Base-by-base conservation (phyloP, 2,113 vertebrate genomes). In the rat (Rattus norvegicus) region DNA sequence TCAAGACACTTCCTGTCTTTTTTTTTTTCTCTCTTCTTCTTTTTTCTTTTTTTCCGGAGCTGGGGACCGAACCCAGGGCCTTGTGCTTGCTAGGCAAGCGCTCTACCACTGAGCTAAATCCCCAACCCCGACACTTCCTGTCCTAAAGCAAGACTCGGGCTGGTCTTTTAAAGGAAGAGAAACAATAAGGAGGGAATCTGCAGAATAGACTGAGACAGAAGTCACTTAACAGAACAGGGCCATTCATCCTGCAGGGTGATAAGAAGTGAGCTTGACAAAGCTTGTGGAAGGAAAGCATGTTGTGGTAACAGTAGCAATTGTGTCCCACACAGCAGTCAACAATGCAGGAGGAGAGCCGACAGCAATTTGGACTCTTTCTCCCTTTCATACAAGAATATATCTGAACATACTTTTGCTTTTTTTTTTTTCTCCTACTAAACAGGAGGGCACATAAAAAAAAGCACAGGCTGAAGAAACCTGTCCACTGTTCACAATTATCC, bases 1-100 rank as follows among this genome's bases (percentile, higher is more conserved):
- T 93, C 49, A 84, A 87, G 24, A 16, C 81, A 88, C 70, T 96
- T 92, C 85, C 39, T 61, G 84, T 88, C 63, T 84, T n/a, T n/a
- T n/a, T n/a, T n/a, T n/a, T n/a, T n/a, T n/a, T n/a, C n/a, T n/a
- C n/a, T n/a, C n/a, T n/a, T n/a, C n/a, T n/a, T n/a, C n/a, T n/a
- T n/a, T n/a, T n/a, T n/a, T n/a, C n/a, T n/a, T n/a, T n/a, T n/a
- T n/a, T n/a, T n/a, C n/a, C n/a, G n/a, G n/a, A n/a, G n/a, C n/a
- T n/a, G n/a, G n/a, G n/a, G n/a, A n/a, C n/a, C n/a, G n/a, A n/a
- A n/a, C n/a, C n/a, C n/a, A n/a, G n/a, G n/a, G n/a, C n/a, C n/a
- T n/a, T n/a, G n/a, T n/a, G n/a, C n/a, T n/a, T n/a, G n/a, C n/a
- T n/a, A n/a, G n/a, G n/a, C n/a, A n/a, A n/a, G n/a, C n/a, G n/a